A percentile compares a stretch with the other conserved stretches of the same genome.
Evolutionary conservation across 2,797 vertebrate genomes (phyloP).

Genomic region (Lophotriccus pileatus): DNA sequence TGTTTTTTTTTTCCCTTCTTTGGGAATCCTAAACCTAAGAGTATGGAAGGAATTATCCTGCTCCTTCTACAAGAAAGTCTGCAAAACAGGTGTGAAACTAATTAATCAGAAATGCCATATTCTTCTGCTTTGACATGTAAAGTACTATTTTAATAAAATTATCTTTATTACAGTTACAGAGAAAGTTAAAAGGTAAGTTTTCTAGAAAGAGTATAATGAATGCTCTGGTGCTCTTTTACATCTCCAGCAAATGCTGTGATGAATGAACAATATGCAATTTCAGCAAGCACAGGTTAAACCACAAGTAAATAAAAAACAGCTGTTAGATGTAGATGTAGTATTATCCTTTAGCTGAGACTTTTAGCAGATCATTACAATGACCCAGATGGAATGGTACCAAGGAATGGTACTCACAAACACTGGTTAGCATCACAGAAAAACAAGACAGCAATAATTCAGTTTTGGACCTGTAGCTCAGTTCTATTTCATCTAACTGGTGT

Average conservation of each 20-base stretch:
- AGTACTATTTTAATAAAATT: conserved; percentile 59
- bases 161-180: not conserved
- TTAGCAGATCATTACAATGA: not conserved
- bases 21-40: not conserved
- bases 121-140: not conserved
- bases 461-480: not conserved
- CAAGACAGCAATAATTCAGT: not conserved
- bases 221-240: not conserved
- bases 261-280: not conserved
- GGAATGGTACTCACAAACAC: not conserved
- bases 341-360: not conserved
- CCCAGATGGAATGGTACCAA: not conserved
- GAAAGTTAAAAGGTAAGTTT: conserved; percentile 44
- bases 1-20: not conserved
- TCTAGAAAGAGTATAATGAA: not conserved
- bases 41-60: not conserved
- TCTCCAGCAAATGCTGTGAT: not conserved
- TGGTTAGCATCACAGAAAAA: not conserved
- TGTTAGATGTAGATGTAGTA: not conserved
- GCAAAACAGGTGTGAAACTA: not conserved
- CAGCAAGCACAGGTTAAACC: conserved; percentile 17
- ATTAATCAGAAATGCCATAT: conserved; percentile 27
- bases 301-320: not conserved
- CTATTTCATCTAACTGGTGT: not conserved
- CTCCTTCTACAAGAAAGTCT: conserved; percentile 48